A percentile compares a stretch with the other conserved stretches of the same genome.
Evolutionary conservation across 2,113 vertebrate species (phyloP).

Genomic region (Dendropsophus ebraccatus): DNA sequence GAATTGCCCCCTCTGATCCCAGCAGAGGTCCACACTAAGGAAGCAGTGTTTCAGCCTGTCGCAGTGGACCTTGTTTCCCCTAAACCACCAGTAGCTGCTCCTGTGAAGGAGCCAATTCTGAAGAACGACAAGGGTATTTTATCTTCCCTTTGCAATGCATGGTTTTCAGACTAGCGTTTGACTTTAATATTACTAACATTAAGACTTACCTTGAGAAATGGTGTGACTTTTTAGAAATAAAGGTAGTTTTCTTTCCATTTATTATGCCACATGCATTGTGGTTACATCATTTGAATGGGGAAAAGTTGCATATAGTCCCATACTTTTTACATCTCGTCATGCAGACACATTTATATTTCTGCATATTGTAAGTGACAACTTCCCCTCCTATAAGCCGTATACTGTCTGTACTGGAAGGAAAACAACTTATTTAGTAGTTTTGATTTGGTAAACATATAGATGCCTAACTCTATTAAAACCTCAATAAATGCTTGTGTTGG

Average conservation of each 20-base stretch:
- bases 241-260: conserved; percentile 25
- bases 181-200: neutral
- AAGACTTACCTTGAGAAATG: neutral
- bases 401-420: conserved; percentile 17
- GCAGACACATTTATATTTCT: too few species aligned
- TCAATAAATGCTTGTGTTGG: neutral
- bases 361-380: too few species aligned
- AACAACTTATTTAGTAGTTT: neutral
- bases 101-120: conserved; percentile 81
- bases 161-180: conserved; percentile 67
- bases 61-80: conserved; percentile 71
- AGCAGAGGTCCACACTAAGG: conserved; percentile 75
- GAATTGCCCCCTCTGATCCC: conserved; percentile 93
- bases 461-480: conserved; percentile 3
- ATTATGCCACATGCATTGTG: neutral
- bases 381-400: too few species aligned
- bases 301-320: too few species aligned
- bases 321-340: too few species aligned
- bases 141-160: conserved; percentile 74
- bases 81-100: conserved; percentile 71
- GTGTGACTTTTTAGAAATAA: neutral
- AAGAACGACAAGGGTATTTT: conserved; percentile 94
- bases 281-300: neutral
- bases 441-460: neutral
- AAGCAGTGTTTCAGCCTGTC: conserved; percentile 69